A percentile compares a stretch with the other conserved stretches of the same genome.
Conservation (phyloP, 2,888 invertebrate species). For the Fragum sueziense region DNA sequence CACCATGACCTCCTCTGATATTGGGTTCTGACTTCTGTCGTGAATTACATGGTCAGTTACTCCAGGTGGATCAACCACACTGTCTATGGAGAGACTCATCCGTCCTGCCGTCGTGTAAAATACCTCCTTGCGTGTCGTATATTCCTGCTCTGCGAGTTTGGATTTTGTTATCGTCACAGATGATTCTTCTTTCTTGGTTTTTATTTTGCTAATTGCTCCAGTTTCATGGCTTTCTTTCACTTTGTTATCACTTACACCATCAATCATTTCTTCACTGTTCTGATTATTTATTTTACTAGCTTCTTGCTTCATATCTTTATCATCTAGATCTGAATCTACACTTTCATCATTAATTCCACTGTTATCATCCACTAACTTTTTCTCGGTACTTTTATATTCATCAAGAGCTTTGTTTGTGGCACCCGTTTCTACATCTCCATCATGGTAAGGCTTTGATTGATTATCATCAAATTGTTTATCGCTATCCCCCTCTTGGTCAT, state of each 20-base stretch:
- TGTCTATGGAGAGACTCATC: constrained; percentile 69
- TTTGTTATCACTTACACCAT: neutral
- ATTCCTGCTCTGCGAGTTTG: constrained; percentile 27
- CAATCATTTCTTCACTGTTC: neutral
- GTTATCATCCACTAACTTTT: neutral
- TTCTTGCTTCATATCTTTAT: neutral
- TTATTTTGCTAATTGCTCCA: neutral
- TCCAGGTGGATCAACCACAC: constrained; percentile 50
- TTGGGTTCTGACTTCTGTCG: constrained; percentile 1
- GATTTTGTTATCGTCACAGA: constrained; percentile 16
- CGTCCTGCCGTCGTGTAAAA: constrained; percentile 71
- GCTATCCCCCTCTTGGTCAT: neutral
- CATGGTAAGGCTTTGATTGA: neutral
- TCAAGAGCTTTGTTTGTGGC: neutral
- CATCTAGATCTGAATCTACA: neutral
- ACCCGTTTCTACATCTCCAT: neutral
- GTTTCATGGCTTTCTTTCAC: neutral
- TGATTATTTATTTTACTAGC: neutral
- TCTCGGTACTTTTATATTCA: neutral
- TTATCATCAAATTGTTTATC: neutral
- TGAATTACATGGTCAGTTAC: constrained; percentile 20
- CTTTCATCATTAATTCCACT: neutral
- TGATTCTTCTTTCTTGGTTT: neutral
- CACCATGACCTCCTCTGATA: constrained; percentile 13
- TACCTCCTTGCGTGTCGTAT: constrained; percentile 65